Base-by-base conservation (phyloP, 2,113 vertebrate species). In the Marmota monax region DNA sequence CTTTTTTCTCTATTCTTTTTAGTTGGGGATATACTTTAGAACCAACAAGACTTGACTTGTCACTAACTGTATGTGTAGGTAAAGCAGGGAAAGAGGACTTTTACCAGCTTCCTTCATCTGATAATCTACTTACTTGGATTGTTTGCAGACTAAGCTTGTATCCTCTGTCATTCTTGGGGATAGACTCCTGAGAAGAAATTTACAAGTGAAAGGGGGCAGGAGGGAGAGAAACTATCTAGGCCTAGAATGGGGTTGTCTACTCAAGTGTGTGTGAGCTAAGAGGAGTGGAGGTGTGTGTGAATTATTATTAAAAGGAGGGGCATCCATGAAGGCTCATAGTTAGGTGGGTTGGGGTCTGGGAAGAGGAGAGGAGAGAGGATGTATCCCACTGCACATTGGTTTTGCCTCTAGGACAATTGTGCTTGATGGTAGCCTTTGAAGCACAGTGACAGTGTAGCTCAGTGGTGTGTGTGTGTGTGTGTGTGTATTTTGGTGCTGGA, bases 21-120 rank as follows among this genome's bases (percentile, higher is more conserved):
- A 20, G 56, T 58, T 58, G 56, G 77, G 53, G n/a, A 42, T 58
- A 73, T 78, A 88, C 70, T 93, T 93, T 79, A 95, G 32, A 87
- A 16, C 34, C 45, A 79, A 84, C 48, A 73, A 27, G 23, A 63
- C 32, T 37, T 67, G 83, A 84, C 72, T 84, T 16, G 27, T 88
- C 72, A 42, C 77, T 39, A 58, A 56, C 8, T 39, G 86, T 56
- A 4, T 29, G 16, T 42, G 53, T 20, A 16, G 29, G 51, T 6
- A 12, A 56, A 45, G 65, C 29, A 72, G 37, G 7, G 51, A 17
- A 72, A n/a, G 37, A n/a, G 51, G 61, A 6, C 14, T 65, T 95
- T 70, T 29, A 70, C 34, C 13, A 83, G 82, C 51, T 65, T 70
- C 61, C 51, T 86, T 70, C 48, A 25, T 25, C 77, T 74, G 87